phyloP scores from a whole-genome alignment of 1,140 invertebrate genomes.

The Branchinecta lynchi region DNA sequence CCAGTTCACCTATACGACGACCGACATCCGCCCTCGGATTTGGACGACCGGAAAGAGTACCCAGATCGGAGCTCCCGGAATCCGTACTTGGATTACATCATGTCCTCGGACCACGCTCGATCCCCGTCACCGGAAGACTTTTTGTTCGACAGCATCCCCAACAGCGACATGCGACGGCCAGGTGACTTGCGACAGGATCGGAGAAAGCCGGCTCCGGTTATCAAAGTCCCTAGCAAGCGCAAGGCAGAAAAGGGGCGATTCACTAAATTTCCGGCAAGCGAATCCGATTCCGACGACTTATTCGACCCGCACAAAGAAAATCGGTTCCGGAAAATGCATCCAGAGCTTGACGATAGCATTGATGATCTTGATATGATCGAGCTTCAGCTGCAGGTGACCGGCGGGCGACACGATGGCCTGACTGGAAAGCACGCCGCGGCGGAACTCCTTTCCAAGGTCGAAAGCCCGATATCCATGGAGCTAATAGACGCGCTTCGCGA shows the following conservation, averaged over 20 bases:
- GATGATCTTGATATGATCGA: not conserved
- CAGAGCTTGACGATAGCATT: not conserved
- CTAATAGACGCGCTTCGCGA: not conserved
- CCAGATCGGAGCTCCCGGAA: not conserved
- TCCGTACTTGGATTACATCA: slow-evolving; percentile 8
- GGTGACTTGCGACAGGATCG: not conserved
- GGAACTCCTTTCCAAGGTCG: not conserved
- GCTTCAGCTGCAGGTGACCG: not conserved
- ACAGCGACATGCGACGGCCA: not conserved
- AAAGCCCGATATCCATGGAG: slow-evolving; percentile 3
- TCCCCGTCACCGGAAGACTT: slow-evolving; percentile 1
- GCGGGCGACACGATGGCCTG: not conserved
- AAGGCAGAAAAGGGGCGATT: not conserved
- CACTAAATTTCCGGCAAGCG: not conserved
- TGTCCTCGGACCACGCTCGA: slow-evolving; percentile 1
- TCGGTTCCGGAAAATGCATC: not conserved
- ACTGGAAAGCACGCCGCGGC: not conserved
- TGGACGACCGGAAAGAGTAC: not conserved
- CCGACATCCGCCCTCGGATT: not conserved
- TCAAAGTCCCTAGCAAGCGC: not conserved
- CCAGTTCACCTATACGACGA: not conserved
- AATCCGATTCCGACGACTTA: not conserved
- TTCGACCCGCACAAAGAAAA: slow-evolving; percentile 9
- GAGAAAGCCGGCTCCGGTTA: not conserved
- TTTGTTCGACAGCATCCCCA: not conserved